Conservation (phyloP, 2,113 vertebrate species). For the Camarhynchus parvulus region DNA sequence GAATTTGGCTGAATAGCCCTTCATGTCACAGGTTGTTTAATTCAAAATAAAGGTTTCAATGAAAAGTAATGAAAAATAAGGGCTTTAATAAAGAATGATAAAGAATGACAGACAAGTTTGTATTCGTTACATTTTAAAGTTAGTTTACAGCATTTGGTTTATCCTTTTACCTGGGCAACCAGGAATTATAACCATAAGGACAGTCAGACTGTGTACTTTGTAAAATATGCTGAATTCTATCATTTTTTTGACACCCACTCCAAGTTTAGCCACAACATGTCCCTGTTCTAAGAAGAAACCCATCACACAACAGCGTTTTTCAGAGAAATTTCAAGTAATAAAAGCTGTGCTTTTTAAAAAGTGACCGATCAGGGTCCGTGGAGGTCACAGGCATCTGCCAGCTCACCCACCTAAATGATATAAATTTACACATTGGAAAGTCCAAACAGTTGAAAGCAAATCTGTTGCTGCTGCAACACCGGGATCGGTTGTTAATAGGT, state of each 20-base stretch:
- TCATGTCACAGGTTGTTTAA: neutral
- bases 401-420: neutral
- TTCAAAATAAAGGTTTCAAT: neutral
- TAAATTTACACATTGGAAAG: neutral
- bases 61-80: neutral
- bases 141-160: neutral
- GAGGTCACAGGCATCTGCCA: neutral
- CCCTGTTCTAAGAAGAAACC: neutral
- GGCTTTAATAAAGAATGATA: neutral
- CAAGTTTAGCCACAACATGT: neutral
- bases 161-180: neutral
- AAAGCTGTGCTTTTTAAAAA: neutral
- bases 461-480: constrained; percentile 46
- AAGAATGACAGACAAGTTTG: neutral
- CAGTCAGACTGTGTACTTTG: neutral
- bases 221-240: neutral
- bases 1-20: neutral
- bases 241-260: neutral
- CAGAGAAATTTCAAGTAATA: neutral
- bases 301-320: neutral
- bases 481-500: constrained; percentile 58
- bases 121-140: neutral
- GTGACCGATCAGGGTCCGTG: rapidly evolving
- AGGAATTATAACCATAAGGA: neutral
- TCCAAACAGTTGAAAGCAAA: constrained; percentile 7